These are phyloP conservation scores for Phalera bucephala DNA, from an alignment of 2,888 invertebrate genomes.

Conservation along the genomic window DNA sequence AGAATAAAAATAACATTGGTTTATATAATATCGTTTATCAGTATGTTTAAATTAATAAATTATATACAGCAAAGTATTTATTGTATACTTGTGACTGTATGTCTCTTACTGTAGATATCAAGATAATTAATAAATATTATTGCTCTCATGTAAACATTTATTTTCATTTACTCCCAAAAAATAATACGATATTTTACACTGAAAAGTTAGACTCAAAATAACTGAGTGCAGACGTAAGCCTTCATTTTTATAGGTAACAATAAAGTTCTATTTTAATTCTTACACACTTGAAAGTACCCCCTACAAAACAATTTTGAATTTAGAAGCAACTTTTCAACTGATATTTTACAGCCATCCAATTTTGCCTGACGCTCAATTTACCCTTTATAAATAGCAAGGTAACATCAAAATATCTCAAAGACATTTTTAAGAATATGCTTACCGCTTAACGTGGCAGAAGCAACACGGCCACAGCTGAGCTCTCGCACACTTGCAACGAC, in stretches of 20 bases:
- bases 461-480: constrained; percentile 70
- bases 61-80: too few relatives aligned
- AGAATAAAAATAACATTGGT: too few relatives aligned
- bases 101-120: too few relatives aligned
- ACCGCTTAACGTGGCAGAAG: constrained; percentile 70
- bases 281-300: not conserved
- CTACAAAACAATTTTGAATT: not conserved
- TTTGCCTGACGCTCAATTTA: not conserved
- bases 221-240: not conserved
- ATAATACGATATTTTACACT: too few relatives aligned
- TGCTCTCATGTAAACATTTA: too few relatives aligned
- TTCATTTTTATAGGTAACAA: not conserved
- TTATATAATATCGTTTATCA: too few relatives aligned
- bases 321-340: not conserved
- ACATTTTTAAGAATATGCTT: constrained; percentile 33
- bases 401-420: constrained; percentile 1
- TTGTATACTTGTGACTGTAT: too few relatives aligned
- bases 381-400: not conserved
- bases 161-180: too few relatives aligned
- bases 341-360: not conserved
- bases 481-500: constrained; percentile 74
- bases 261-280: not conserved
- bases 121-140: too few relatives aligned
- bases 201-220: not conserved
- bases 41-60: too few relatives aligned